A percentile compares a stretch with the other conserved stretches of the same genome.
Evolutionary conservation across 2,888 invertebrate genomes (phyloP).

Genomic region (Eupithecia dodoneata): DNA sequence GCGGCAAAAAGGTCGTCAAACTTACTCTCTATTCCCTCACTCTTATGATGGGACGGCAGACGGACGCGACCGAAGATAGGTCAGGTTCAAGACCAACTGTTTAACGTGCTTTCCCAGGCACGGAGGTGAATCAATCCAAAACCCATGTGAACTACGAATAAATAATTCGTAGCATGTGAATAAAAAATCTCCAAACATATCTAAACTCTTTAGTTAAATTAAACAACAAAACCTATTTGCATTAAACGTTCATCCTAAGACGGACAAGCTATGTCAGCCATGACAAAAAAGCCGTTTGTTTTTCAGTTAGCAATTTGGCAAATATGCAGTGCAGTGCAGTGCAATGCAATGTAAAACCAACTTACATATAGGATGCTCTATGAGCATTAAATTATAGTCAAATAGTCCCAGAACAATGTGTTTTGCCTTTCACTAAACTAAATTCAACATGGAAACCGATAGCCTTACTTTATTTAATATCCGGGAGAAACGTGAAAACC

Average conservation of each 20-base stretch:
- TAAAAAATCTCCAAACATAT: not conserved
- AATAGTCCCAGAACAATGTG: conserved; percentile 45
- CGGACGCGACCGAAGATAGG: too few species aligned
- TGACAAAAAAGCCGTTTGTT: not conserved
- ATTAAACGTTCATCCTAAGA: not conserved
- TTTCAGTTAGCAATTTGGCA: not conserved
- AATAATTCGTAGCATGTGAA: too few species aligned
- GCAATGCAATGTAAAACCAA: conserved; percentile 38
- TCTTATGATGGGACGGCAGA: too few species aligned
- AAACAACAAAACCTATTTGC: not conserved
- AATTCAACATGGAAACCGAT: conserved; percentile 65
- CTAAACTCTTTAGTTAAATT: not conserved
- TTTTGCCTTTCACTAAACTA: conserved; percentile 40
- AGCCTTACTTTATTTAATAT: conserved; percentile 63
- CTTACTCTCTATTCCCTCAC: too few species aligned
- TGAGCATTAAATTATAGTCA: conserved; percentile 38
- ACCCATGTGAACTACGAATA: too few species aligned
- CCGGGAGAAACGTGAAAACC: conserved; percentile 63
- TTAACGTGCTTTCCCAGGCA: too few species aligned
- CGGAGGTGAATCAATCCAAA: too few species aligned
- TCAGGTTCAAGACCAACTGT: too few species aligned
- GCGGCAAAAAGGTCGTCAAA: too few species aligned
- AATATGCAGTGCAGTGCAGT: conserved; percentile 27
- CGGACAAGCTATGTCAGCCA: not conserved
- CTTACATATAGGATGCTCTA: conserved; percentile 44